A percentile compares a stretch with the other conserved stretches of the same genome.
Evolutionary conservation across 2,888 invertebrate species (phyloP).

Genomic region (Diaprepes abbreviatus): DNA sequence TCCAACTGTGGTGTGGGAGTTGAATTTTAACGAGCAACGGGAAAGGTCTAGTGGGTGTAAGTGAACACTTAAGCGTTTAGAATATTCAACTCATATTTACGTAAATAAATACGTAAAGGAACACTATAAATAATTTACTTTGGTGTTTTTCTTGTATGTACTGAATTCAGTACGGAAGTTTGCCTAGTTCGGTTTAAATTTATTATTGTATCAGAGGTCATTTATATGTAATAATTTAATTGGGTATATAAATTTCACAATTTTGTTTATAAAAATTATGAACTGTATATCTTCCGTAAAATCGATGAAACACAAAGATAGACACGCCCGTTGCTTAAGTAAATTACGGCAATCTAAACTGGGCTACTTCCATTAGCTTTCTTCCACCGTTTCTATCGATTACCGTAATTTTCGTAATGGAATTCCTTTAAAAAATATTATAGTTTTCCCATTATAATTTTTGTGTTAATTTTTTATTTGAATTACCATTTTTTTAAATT

Average conservation of each 20-base stretch:
- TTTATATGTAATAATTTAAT: too few relatives aligned
- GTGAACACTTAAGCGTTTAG: neutral
- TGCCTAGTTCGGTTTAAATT: too few relatives aligned
- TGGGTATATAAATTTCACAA: too few relatives aligned
- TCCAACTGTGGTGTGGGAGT: conserved; percentile 24
- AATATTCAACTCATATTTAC: conserved; percentile 7
- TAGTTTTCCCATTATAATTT: too few relatives aligned
- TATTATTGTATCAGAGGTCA: too few relatives aligned
- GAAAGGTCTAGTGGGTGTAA: conserved; percentile 26
- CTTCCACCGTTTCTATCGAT: neutral
- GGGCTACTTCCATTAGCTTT: neutral
- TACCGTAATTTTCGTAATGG: conserved; percentile 1
- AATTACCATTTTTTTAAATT: too few relatives aligned
- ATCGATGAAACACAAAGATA: neutral
- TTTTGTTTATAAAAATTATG: too few relatives aligned
- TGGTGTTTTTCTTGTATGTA: too few relatives aligned
- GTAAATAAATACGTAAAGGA: neutral
- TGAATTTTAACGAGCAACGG: conserved; percentile 33
- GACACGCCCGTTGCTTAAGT: neutral
- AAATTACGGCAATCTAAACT: neutral
- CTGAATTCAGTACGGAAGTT: too few relatives aligned
- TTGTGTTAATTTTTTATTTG: neutral
- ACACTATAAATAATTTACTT: neutral
- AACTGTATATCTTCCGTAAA: too few relatives aligned
- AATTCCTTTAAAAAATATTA: neutral